Conservation (phyloP, 2,888 invertebrate genomes). For the Elaeidobius kamerunicus region DNA sequence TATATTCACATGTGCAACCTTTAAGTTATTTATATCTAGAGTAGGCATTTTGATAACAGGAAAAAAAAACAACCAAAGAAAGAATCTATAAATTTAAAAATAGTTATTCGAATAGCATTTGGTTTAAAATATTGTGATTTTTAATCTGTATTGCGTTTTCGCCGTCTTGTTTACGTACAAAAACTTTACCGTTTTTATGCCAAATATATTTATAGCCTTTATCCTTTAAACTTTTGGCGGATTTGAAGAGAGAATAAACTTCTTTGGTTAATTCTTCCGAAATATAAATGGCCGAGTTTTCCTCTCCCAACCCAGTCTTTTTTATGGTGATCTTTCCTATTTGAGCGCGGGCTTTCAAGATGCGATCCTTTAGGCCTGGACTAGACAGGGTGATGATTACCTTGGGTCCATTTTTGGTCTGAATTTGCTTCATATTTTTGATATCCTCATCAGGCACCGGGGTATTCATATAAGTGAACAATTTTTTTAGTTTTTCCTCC, state of each 20-base stretch:
- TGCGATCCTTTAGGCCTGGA: background rate
- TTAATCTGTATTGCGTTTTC: too few relatives aligned
- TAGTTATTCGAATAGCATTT: too few relatives aligned
- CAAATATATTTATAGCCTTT: constrained; percentile 2
- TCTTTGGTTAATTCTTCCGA: too few relatives aligned
- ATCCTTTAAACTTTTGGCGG: constrained; percentile 1
- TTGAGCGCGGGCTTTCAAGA: background rate
- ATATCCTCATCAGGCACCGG: background rate
- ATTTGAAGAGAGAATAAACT: constrained; percentile 3
- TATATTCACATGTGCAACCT: background rate
- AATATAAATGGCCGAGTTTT: background rate
- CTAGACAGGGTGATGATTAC: background rate
- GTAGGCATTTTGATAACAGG: too few relatives aligned
- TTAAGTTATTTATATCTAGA: background rate
- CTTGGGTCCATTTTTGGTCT: background rate
- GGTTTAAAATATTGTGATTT: too few relatives aligned
- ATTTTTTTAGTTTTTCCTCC: too few relatives aligned
- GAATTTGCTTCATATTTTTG: background rate
- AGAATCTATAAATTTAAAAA: too few relatives aligned
- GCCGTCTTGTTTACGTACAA: background rate
- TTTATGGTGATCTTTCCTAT: constrained; percentile 4
- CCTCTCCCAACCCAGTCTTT: background rate
- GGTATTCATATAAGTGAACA: too few relatives aligned
- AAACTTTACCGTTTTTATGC: constrained; percentile 1
- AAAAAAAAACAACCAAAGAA: too few relatives aligned